Evolutionary conservation across 2,888 invertebrate species (phyloP).

Genomic region (Ypsolopha sequella): DNA sequence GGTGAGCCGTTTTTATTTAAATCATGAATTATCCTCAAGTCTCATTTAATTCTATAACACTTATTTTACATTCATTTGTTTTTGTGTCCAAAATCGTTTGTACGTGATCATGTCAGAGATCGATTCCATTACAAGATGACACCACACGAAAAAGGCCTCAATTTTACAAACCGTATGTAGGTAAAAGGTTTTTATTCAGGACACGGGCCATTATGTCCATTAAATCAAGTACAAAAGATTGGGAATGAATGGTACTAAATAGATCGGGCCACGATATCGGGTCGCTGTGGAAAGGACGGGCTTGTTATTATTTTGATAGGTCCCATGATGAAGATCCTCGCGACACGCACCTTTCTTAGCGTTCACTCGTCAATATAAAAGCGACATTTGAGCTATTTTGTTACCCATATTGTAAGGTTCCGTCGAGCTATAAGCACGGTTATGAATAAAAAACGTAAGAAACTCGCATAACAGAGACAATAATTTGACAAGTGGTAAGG

Average conservation of each 20-base stretch:
- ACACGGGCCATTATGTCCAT: neutral
- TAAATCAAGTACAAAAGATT: constrained; percentile 47
- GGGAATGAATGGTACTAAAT: constrained; percentile 43
- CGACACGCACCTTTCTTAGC: constrained; percentile 61
- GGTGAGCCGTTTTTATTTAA: too few relatives aligned
- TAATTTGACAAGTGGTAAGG: constrained; percentile 48
- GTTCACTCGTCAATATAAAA: constrained; percentile 60
- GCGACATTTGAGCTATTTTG: constrained; percentile 51
- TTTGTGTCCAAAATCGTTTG: too few relatives aligned
- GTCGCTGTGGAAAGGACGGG: constrained; percentile 42
- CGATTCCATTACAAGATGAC: too few relatives aligned
- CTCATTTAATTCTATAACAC: too few relatives aligned
- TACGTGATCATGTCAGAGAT: too few relatives aligned
- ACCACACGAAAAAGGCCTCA: too few relatives aligned
- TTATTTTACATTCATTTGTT: too few relatives aligned
- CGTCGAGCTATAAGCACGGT: constrained; percentile 38
- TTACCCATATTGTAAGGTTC: constrained; percentile 28
- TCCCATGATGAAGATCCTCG: constrained; percentile 59
- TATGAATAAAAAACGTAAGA: constrained; percentile 47
- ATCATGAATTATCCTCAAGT: too few relatives aligned
- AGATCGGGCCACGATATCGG: constrained; percentile 48
- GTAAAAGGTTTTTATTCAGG: neutral
- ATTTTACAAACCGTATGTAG: neutral
- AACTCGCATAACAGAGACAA: constrained; percentile 40
- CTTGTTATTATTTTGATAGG: constrained; percentile 64